Evolutionary conservation across 2,797 vertebrate species (phyloP).

Genomic region (Chelmon rostratus): DNA sequence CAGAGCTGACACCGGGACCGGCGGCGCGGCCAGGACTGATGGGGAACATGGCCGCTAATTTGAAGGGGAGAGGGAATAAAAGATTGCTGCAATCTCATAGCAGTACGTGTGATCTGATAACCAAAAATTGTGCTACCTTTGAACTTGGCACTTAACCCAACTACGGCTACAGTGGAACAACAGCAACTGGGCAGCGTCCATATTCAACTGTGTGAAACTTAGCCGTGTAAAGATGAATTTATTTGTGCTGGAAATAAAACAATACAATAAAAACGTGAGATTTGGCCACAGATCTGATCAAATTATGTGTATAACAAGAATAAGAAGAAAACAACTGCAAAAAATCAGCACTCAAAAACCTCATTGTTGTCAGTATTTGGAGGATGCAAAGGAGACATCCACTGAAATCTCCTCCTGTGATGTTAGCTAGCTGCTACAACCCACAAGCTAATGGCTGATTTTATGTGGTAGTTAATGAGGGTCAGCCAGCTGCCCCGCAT

Average conservation of each 20-base stretch:
- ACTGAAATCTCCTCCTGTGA: too few species aligned
- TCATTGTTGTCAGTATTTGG: too few species aligned
- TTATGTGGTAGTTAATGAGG: neutral
- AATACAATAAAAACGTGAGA: neutral
- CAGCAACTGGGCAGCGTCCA: neutral
- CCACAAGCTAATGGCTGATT: neutral
- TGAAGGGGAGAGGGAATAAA: constrained; percentile 41
- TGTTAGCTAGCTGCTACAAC: too few species aligned
- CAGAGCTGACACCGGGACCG: constrained; percentile 47
- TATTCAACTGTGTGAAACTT: neutral
- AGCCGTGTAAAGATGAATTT: neutral
- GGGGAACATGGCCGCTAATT: constrained; percentile 44
- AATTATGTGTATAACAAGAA: neutral
- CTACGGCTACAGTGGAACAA: neutral
- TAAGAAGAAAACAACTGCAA: neutral
- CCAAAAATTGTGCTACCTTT: constrained; percentile 38
- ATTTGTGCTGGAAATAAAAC: neutral
- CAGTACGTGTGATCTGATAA: constrained; percentile 47
- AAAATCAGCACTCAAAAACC: too few species aligned
- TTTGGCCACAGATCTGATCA: neutral
- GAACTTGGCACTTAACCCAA: constrained; percentile 22
- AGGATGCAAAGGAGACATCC: neutral
- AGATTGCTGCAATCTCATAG: constrained; percentile 56
- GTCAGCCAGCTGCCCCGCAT: neutral
- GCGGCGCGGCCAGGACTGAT: constrained; percentile 31